phyloP scores from a whole-genome alignment of 2,113 vertebrate species.

The Sakesphorus luctuosus region DNA sequence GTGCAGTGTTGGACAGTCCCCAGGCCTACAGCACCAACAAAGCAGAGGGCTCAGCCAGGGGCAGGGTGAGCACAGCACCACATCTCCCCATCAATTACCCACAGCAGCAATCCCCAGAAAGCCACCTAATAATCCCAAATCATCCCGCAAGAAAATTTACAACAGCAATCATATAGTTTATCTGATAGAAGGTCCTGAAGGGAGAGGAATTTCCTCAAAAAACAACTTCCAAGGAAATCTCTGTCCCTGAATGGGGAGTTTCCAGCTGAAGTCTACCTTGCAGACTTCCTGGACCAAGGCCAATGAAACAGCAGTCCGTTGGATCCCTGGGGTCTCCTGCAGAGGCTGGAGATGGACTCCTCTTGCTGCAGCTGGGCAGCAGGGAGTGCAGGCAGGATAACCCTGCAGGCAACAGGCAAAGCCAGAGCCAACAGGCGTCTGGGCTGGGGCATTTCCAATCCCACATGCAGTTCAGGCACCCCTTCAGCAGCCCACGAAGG shows the following conservation, averaged over 20 bases:
- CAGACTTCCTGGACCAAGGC: background rate
- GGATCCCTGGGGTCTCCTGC: background rate
- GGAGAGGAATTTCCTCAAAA: background rate
- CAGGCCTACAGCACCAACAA: accelerated
- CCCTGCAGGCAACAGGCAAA: background rate
- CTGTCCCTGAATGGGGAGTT: accelerated
- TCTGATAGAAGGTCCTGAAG: background rate
- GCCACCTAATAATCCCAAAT: background rate
- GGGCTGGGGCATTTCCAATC: background rate
- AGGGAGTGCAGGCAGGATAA: accelerated
- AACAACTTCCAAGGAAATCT: background rate
- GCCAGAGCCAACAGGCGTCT: accelerated
- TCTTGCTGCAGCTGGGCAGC: background rate
- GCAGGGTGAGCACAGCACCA: background rate
- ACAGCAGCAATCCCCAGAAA: background rate
- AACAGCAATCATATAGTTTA: background rate
- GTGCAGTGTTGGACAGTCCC: background rate
- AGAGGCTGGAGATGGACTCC: background rate
- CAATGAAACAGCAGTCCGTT: accelerated
- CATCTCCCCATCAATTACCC: background rate
- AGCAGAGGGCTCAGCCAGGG: background rate
- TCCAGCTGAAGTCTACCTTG: background rate
- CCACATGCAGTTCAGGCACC: accelerated
- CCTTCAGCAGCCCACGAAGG: background rate
- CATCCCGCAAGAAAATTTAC: background rate